A percentile compares a stretch with the other conserved stretches of the same genome.
Conservation (phyloP, 2,113 vertebrate species). For the Arothron firmamentum region DNA sequence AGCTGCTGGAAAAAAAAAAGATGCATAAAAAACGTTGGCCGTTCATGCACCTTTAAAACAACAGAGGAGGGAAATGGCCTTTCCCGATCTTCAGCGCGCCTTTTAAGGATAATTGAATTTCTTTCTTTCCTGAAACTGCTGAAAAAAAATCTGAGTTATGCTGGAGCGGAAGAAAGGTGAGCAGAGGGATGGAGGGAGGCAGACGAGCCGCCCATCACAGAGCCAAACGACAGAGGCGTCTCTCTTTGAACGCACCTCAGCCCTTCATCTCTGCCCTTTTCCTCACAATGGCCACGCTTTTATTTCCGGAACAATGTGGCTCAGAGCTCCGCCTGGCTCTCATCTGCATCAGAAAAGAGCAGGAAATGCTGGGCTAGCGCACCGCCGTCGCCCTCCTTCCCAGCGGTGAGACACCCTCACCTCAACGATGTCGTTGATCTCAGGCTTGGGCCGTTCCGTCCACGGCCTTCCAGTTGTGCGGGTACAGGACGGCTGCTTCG, state of each 20-base stretch:
- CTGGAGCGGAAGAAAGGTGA: conserved; percentile 10
- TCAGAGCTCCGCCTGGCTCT: conserved; percentile 17
- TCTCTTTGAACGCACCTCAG: conserved; percentile 36
- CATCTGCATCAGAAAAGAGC: conserved; percentile 53
- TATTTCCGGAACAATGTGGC: conserved; percentile 41
- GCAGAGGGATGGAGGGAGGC: background rate
- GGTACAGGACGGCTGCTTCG: too few relatives aligned
- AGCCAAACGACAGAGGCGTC: conserved; percentile 34
- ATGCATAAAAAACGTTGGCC: background rate
- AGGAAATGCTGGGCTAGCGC: too few relatives aligned
- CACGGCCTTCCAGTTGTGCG: too few relatives aligned
- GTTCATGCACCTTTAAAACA: conserved; percentile 13
- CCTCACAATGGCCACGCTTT: conserved; percentile 31
- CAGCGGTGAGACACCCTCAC: too few relatives aligned
- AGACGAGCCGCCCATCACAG: conserved; percentile 14
- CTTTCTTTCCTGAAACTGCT: conserved; percentile 14
- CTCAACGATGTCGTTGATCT: too few relatives aligned
- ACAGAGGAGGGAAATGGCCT: background rate
- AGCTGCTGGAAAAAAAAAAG: conserved; percentile 4
- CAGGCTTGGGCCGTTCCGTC: too few relatives aligned
- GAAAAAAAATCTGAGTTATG: too few relatives aligned
- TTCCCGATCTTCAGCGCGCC: background rate
- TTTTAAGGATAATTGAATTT: conserved; percentile 8
- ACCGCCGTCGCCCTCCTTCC: too few relatives aligned
- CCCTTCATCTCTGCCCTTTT: conserved; percentile 47